Evolutionary conservation across 1,140 invertebrate species (phyloP).

Genomic region (Drosophila tristis): DNA sequence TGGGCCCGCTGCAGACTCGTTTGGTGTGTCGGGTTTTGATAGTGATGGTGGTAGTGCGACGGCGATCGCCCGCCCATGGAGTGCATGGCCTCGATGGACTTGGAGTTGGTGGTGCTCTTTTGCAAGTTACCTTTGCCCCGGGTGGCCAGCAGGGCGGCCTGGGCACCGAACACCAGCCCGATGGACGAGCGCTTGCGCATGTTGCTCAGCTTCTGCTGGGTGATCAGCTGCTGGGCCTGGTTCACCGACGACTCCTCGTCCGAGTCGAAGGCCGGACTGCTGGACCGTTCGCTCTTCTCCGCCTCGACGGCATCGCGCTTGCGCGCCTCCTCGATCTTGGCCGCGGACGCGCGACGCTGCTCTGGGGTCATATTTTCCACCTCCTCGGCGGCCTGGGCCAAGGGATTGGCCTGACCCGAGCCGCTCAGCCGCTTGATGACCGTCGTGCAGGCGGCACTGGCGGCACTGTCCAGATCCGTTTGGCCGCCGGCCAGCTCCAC

Average conservation of each 20-base stretch:
- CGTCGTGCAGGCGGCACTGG: constrained; percentile 32
- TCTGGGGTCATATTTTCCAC: constrained; percentile 67
- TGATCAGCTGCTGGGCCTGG: constrained; percentile 72
- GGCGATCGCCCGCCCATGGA: constrained; percentile 57
- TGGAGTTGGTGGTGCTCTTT: constrained; percentile 72
- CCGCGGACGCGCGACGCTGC: constrained; percentile 68
- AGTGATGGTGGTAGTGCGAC: constrained; percentile 48
- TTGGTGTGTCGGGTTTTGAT: constrained; percentile 27
- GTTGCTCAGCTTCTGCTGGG: constrained; percentile 77
- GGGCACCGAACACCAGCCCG: constrained; percentile 79
- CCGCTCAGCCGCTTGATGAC: constrained; percentile 66
- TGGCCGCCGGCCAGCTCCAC: constrained; percentile 66
- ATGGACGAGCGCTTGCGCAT: constrained; percentile 80
- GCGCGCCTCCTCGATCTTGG: constrained; percentile 83
- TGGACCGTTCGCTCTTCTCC: constrained; percentile 95
- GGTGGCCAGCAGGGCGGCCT: constrained; percentile 78
- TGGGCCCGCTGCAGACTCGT: constrained; percentile 64
- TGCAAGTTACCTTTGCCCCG: constrained; percentile 83
- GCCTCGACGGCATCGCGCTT: constrained; percentile 85
- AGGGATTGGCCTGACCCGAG: constrained; percentile 72
- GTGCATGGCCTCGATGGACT: constrained; percentile 81
- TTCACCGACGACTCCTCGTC: constrained; percentile 92
- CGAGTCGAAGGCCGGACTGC: constrained; percentile 97
- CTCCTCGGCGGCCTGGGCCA: constrained; percentile 61
- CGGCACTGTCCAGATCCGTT: constrained; percentile 56